A percentile compares a stretch with the other conserved stretches of the same genome.
Conservation (phyloP, 2,888 invertebrate genomes). For the Zhengitettix transpicula region DNA sequence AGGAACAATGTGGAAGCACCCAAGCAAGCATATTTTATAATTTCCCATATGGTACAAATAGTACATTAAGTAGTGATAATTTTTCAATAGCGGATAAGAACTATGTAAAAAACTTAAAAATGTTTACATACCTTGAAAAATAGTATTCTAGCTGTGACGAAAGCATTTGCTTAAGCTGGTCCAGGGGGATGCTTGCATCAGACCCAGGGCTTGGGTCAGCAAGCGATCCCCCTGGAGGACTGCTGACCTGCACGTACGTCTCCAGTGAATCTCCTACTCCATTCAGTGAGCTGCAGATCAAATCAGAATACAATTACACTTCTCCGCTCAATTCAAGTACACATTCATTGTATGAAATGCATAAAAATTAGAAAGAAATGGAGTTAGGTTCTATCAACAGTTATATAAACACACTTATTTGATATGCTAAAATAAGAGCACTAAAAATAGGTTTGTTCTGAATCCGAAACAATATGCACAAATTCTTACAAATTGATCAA, state of each 20-base stretch:
- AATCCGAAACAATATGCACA: too few relatives aligned
- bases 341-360: too few relatives aligned
- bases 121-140: slow-evolving; percentile 54
- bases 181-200: slow-evolving; percentile 40
- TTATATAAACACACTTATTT: too few relatives aligned
- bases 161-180: slow-evolving; percentile 61
- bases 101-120: neutral
- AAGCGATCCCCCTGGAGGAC: slow-evolving; percentile 23
- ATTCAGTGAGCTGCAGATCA: slow-evolving; percentile 17
- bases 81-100: neutral
- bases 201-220: slow-evolving; percentile 19
- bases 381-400: too few relatives aligned
- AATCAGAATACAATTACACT: too few relatives aligned
- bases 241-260: slow-evolving; percentile 13
- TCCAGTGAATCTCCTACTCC: slow-evolving; percentile 18
- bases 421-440: too few relatives aligned
- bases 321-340: too few relatives aligned
- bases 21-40: neutral
- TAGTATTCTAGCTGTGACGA: slow-evolving; percentile 75
- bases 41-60: neutral
- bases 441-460: too few relatives aligned
- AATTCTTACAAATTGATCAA: too few relatives aligned
- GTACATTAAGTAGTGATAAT: neutral
- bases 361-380: too few relatives aligned
- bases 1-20: too few relatives aligned